Conservation (phyloP, 2,113 vertebrate species). For the Chaetorhynchus papuensis region DNA sequence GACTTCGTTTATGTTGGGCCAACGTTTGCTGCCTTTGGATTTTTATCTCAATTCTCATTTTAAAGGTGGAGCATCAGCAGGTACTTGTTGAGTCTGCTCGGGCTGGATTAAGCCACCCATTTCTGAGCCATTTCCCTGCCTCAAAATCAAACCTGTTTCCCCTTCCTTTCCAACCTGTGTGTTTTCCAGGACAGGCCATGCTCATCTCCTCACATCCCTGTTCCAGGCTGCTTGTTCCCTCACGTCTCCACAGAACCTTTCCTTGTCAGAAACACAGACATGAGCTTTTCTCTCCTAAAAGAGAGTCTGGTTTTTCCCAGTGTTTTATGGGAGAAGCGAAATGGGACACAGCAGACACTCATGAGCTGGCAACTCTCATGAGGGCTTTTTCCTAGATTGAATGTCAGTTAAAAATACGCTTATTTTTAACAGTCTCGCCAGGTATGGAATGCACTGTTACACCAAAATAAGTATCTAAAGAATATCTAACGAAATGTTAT, state of each 20-base stretch:
- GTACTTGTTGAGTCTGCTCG: not conserved
- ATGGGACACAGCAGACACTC: not conserved
- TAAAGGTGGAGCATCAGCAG: not conserved
- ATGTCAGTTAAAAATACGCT: not conserved
- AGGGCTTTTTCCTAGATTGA: not conserved
- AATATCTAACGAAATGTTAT: not conserved
- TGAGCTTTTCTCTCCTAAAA: not conserved
- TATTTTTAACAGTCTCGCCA: not conserved
- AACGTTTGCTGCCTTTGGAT: not conserved
- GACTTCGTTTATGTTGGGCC: not conserved
- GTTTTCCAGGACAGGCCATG: not conserved
- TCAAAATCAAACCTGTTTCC: not conserved
- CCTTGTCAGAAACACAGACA: not conserved
- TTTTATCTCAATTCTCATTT: not conserved
- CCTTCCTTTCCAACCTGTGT: not conserved
- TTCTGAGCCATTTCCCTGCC: not conserved
- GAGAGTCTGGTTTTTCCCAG: not conserved
- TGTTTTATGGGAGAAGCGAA: not conserved
- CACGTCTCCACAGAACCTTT: not conserved
- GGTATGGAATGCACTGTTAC: not conserved
- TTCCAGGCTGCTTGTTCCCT: not conserved
- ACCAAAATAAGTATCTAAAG: not conserved
- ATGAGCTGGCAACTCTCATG: not conserved
- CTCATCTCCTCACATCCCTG: not conserved
- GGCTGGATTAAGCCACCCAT: not conserved